Evolutionary conservation across 2,797 vertebrate species (phyloP).

Genomic region (Enteromius fasciolatus): DNA sequence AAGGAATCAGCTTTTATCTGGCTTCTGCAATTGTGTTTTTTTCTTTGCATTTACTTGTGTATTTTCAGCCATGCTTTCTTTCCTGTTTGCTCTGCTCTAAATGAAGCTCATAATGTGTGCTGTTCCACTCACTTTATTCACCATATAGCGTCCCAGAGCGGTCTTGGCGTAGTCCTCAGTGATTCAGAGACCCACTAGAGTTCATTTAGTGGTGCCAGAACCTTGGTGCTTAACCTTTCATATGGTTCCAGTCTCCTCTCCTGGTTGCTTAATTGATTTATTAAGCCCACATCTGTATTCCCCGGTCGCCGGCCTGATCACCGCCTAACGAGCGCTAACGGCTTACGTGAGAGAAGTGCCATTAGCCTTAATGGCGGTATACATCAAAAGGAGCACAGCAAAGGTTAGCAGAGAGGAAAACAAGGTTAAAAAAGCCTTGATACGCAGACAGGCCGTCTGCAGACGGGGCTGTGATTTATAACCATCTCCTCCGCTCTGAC

Average conservation of each 20-base stretch:
- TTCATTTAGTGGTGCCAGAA: slow-evolving; percentile 56
- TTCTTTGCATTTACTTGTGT: slow-evolving; percentile 5
- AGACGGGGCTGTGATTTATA: slow-evolving; percentile 74
- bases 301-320: slow-evolving; percentile 77
- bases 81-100: slow-evolving; percentile 18
- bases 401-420: slow-evolving; percentile 77
- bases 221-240: slow-evolving; percentile 63
- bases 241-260: slow-evolving; percentile 75
- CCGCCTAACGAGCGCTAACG: slow-evolving; percentile 85
- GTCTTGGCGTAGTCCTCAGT: slow-evolving; percentile 21
- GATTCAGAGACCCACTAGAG: slow-evolving; percentile 43
- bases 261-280: slow-evolving; percentile 81
- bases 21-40: neutral
- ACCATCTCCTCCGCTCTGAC: slow-evolving; percentile 80
- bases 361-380: slow-evolving; percentile 82
- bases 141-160: slow-evolving; percentile 14
- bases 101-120: slow-evolving; percentile 33
- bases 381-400: slow-evolving; percentile 73
- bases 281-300: slow-evolving; percentile 82
- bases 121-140: slow-evolving; percentile 25
- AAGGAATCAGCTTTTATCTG: neutral
- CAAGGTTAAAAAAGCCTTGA: slow-evolving; percentile 69
- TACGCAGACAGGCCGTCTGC: slow-evolving; percentile 79
- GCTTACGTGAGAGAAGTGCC: slow-evolving; percentile 84
- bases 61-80: slow-evolving; percentile 12